Evolutionary conservation across 2,797 vertebrate species (phyloP).

Genomic region (Myiotriccus ornatus): DNA sequence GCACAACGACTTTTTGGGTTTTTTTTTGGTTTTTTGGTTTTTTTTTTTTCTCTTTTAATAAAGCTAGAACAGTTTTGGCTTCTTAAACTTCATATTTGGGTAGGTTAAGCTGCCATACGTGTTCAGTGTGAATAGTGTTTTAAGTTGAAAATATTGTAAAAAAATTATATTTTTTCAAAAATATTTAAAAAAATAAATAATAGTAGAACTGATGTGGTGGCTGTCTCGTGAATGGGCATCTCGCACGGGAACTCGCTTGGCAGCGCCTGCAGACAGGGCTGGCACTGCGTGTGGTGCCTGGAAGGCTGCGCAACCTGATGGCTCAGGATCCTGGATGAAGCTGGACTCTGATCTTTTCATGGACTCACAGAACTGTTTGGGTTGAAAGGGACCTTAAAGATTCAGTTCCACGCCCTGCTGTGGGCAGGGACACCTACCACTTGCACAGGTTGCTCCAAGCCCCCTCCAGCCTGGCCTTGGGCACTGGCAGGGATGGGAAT

Average conservation of each 20-base stretch:
- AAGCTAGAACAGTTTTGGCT: slow-evolving; percentile 83
- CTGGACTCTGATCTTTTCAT: neutral
- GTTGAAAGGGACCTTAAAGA: neutral
- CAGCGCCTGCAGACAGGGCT: neutral
- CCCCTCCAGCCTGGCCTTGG: neutral
- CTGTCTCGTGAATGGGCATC: slow-evolving; percentile 49
- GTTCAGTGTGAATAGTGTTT: slow-evolving; percentile 89
- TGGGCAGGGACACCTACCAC: neutral
- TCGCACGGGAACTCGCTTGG: neutral
- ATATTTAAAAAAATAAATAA: slow-evolving; percentile 89
- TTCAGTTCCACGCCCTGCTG: neutral
- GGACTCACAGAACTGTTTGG: neutral
- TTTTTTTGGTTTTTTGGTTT: neutral
- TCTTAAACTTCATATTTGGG: slow-evolving; percentile 82
- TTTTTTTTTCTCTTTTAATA: slow-evolving; percentile 70
- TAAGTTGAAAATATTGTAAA: slow-evolving; percentile 87
- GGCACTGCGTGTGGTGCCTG: fast-evolving
- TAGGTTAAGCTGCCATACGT: slow-evolving; percentile 84
- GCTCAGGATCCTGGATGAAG: neutral
- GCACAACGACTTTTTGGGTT: slow-evolving; percentile 68
- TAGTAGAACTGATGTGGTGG: slow-evolving; percentile 77
- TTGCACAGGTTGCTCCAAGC: neutral
- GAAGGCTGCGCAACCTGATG: fast-evolving
- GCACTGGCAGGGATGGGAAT: neutral
- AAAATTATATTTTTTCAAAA: slow-evolving; percentile 89